These are phyloP conservation scores for Diplodus sargus DNA, from an alignment of 2,797 vertebrate genomes.

Conservation along the genomic window DNA sequence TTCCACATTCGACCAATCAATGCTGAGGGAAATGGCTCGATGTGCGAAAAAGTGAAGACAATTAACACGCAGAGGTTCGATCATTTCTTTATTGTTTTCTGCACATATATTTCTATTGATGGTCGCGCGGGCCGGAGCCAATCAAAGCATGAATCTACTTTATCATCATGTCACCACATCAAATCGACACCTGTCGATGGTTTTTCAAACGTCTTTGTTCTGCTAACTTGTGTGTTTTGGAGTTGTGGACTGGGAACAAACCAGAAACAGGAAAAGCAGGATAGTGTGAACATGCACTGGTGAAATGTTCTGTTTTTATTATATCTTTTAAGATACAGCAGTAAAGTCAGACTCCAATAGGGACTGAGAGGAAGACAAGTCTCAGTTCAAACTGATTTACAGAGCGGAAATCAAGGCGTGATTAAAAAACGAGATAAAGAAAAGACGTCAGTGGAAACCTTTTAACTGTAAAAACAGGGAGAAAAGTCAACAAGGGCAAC, in stretches of 20 bases:
- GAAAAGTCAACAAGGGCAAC: neutral
- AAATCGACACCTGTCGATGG: neutral
- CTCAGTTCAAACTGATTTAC: neutral
- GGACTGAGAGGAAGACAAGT: neutral
- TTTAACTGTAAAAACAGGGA: neutral
- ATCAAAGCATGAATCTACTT: neutral
- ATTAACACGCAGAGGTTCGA: constrained; percentile 19
- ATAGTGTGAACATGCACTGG: neutral
- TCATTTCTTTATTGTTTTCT: constrained; percentile 26
- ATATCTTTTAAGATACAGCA: neutral
- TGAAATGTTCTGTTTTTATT: neutral
- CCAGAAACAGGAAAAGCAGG: neutral
- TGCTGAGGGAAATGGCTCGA: constrained; percentile 28
- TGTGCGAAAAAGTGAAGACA: constrained; percentile 36
- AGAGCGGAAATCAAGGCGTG: neutral
- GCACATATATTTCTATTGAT: constrained; percentile 18
- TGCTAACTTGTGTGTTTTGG: neutral
- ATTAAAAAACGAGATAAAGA: neutral
- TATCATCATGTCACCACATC: neutral
- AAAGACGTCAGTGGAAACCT: neutral
- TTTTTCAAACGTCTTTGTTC: constrained; percentile 9
- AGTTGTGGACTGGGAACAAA: constrained; percentile 10
- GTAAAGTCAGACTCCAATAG: neutral
- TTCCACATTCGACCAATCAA: constrained; percentile 34
- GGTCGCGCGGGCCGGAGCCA: neutral